A percentile compares a stretch with the other conserved stretches of the same genome.
Conservation (phyloP, 2,113 vertebrate genomes). For the Laticauda colubrina region DNA sequence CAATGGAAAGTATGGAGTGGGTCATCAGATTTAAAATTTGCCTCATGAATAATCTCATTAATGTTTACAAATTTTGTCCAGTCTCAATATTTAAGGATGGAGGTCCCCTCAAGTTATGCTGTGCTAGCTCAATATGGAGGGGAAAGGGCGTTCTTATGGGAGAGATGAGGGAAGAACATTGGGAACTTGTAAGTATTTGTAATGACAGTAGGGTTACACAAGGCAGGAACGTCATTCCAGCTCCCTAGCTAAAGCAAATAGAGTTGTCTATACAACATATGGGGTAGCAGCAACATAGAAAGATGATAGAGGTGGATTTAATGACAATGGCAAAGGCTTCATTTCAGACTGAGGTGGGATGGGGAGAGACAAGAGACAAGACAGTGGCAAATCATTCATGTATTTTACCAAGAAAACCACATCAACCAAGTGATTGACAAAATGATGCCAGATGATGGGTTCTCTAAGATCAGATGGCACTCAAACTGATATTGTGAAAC, state of each 20-base stretch:
- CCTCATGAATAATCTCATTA: background rate
- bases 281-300: background rate
- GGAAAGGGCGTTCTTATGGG: background rate
- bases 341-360: background rate
- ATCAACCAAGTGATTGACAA: background rate
- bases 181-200: background rate
- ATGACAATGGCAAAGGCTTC: background rate
- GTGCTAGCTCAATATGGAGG: background rate
- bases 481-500: background rate
- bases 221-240: background rate
- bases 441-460: background rate
- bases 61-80: background rate
- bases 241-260: background rate
- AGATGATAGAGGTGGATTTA: background rate
- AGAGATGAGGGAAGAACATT: background rate
- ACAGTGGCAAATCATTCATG: background rate
- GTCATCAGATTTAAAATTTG: background rate
- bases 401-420: background rate
- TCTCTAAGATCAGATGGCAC: background rate
- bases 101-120: background rate
- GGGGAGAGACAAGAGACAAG: background rate
- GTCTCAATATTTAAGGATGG: background rate
- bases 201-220: background rate
- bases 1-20: background rate
- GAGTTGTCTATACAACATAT: background rate